Conservation (phyloP, 2,888 invertebrate species). For the Polylopha cassiicola region DNA sequence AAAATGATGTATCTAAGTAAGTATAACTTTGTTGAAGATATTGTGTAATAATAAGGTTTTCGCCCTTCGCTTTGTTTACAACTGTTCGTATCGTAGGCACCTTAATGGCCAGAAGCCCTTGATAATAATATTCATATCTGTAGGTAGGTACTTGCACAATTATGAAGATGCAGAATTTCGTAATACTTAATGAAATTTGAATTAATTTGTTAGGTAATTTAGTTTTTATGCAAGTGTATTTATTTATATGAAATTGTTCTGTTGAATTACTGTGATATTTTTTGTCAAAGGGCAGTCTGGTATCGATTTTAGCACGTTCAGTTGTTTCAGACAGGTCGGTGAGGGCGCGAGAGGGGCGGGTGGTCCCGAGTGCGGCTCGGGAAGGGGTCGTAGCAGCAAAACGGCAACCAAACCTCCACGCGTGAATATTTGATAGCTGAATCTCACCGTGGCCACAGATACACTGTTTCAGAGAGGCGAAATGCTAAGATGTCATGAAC, state of each 20-base stretch:
- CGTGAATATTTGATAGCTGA: conserved; percentile 74
- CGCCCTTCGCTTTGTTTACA: conserved; percentile 16
- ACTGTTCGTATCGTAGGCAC: not conserved
- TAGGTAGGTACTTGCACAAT: too few species aligned
- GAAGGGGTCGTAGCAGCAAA: conserved; percentile 52
- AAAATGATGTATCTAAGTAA: too few species aligned
- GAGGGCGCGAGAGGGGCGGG: conserved; percentile 30
- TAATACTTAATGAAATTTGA: too few species aligned
- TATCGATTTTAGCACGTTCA: conserved; percentile 74
- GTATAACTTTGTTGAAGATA: too few species aligned
- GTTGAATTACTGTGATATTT: too few species aligned
- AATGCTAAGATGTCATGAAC: conserved; percentile 6
- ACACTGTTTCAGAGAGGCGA: conserved; percentile 36
- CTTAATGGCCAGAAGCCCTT: conserved; percentile 9
- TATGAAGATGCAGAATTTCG: too few species aligned
- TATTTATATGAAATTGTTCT: conserved; percentile 3
- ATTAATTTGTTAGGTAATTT: too few species aligned
- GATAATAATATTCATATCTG: conserved; percentile 2
- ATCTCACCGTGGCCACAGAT: conserved; percentile 63
- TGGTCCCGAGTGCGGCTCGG: conserved; percentile 21
- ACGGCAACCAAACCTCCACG: conserved; percentile 67
- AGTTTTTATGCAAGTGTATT: too few species aligned
- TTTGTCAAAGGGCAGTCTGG: conserved; percentile 58
- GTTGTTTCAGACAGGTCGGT: conserved; percentile 64
- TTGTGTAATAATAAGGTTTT: conserved; percentile 10